Conservation (phyloP, 1,140 invertebrate species). For the Pteromalus puparum region DNA sequence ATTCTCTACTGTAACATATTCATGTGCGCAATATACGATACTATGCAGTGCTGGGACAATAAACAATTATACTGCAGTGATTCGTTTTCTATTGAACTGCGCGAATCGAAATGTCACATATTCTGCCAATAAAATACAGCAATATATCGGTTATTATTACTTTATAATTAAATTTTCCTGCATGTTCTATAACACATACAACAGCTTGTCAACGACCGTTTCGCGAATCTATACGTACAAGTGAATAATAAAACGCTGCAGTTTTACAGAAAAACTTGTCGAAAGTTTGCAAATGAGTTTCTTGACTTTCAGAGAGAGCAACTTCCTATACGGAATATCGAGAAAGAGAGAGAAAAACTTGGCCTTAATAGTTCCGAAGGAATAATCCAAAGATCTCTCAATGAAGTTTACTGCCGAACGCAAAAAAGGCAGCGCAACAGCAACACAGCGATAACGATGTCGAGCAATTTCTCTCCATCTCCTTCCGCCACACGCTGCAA, state of each 20-base stretch:
- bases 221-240: neutral
- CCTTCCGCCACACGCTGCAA: neutral
- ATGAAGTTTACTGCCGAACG: constrained; percentile 1
- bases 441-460: neutral
- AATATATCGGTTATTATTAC: too few relatives aligned
- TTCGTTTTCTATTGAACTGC: too few relatives aligned
- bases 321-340: neutral
- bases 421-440: neutral
- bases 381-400: neutral
- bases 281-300: neutral
- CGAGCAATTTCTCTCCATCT: neutral
- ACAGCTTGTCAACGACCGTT: neutral
- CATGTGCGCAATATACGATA: too few relatives aligned
- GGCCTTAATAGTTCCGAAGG: neutral
- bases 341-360: neutral
- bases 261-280: neutral
- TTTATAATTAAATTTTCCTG: too few relatives aligned
- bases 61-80: too few relatives aligned
- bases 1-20: neutral
- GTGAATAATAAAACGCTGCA: neutral
- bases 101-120: too few relatives aligned
- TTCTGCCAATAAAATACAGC: too few relatives aligned
- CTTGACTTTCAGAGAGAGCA: neutral
- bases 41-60: too few relatives aligned
- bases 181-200: too few relatives aligned